Evolutionary conservation across 2,888 invertebrate genomes (phyloP).

Genomic region (Thera britannica): DNA sequence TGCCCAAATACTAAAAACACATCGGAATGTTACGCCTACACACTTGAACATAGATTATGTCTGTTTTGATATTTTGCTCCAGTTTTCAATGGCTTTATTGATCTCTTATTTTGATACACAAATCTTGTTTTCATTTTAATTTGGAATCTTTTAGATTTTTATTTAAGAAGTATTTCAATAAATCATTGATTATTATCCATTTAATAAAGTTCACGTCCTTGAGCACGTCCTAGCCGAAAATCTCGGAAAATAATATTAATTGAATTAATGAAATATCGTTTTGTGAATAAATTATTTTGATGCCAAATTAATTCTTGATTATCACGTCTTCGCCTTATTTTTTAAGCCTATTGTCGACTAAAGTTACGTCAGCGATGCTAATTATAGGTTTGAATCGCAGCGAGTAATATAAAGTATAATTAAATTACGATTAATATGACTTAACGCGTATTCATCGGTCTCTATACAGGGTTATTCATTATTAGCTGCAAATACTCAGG

Average conservation of each 20-base stretch:
- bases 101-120: constrained; percentile 12
- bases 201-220: constrained; percentile 35
- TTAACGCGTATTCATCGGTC: too few relatives aligned
- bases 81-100: constrained; percentile 54
- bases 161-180: constrained; percentile 8
- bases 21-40: constrained; percentile 60
- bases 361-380: neutral
- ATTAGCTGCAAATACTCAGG: too few relatives aligned
- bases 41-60: constrained; percentile 53
- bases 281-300: constrained; percentile 37
- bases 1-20: constrained; percentile 43
- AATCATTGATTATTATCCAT: constrained; percentile 1
- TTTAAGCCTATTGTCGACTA: neutral
- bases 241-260: constrained; percentile 37
- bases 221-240: constrained; percentile 35
- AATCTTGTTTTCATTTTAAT: neutral
- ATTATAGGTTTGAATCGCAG: neutral
- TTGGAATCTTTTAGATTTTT: constrained; percentile 36
- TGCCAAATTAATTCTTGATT: constrained; percentile 50
- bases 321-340: constrained; percentile 19
- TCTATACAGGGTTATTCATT: too few relatives aligned
- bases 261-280: constrained; percentile 39
- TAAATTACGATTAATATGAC: too few relatives aligned
- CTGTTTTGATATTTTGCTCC: constrained; percentile 63
- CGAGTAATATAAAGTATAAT: neutral